Conservation (phyloP, 2,113 vertebrate species). For the Oophaga pumilio region DNA sequence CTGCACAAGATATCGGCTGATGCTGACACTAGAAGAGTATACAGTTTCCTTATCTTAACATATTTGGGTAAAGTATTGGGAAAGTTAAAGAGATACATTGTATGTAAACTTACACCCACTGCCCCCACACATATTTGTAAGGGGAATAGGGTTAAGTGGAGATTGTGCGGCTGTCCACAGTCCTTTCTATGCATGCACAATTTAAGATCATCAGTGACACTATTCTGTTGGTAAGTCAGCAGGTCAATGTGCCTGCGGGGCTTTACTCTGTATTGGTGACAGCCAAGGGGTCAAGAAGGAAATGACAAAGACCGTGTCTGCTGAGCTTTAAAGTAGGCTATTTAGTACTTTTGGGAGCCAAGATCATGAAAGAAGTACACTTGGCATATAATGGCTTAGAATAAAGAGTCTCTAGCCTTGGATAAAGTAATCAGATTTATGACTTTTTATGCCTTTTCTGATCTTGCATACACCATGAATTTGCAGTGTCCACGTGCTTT, state of each 20-base stretch:
- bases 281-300: slow-evolving; percentile 46
- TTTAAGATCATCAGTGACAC: slow-evolving; percentile 44
- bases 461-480: neutral
- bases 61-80: neutral
- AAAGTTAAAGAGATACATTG: neutral
- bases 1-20: neutral
- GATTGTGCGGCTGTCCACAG: slow-evolving; percentile 32
- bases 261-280: neutral
- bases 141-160: slow-evolving; percentile 47
- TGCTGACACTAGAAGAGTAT: neutral
- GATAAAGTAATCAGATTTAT: slow-evolving; percentile 26
- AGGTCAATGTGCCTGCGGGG: slow-evolving; percentile 47
- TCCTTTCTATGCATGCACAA: slow-evolving; percentile 38
- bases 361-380: neutral
- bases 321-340: slow-evolving; percentile 27
- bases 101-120: slow-evolving; percentile 24
- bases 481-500: neutral
- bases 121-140: slow-evolving; percentile 7
- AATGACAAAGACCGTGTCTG: slow-evolving; percentile 42
- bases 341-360: slow-evolving; percentile 14
- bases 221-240: slow-evolving; percentile 41
- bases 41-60: too few species aligned
- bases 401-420: neutral
- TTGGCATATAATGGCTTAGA: neutral
- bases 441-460: neutral